Conservation (phyloP, 1,140 invertebrate genomes). For the Bacillus rossius region DNA sequence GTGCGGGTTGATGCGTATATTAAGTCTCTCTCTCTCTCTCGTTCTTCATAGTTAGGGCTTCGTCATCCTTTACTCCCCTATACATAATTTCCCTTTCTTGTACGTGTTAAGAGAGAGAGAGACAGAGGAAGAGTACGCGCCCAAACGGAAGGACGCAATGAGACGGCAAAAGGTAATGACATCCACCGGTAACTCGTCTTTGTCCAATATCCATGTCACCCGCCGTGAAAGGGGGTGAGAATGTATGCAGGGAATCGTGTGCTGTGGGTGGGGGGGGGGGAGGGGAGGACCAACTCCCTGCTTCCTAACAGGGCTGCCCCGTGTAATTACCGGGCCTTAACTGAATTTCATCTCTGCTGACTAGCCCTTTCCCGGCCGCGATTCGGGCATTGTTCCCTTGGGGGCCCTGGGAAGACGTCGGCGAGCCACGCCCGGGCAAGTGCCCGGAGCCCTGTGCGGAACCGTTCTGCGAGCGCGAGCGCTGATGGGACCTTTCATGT, state of each 20-base stretch:
- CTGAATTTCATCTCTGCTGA: too few relatives aligned
- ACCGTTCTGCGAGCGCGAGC: not conserved
- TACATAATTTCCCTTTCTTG: too few relatives aligned
- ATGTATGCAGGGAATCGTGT: not conserved
- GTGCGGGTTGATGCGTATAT: too few relatives aligned
- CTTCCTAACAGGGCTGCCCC: conserved; percentile 22
- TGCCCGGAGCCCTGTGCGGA: not conserved
- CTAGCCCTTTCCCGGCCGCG: not conserved
- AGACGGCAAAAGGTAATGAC: too few relatives aligned
- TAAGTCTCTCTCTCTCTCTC: too few relatives aligned
- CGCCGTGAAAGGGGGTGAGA: conserved; percentile 39
- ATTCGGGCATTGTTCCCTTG: not conserved
- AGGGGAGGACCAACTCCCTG: conserved; percentile 16
- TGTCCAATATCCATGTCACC: conserved; percentile 35
- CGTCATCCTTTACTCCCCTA: too few relatives aligned
- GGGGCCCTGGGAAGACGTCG: not conserved
- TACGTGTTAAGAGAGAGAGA: too few relatives aligned
- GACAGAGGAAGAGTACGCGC: too few relatives aligned
- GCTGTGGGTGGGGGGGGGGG: not conserved
- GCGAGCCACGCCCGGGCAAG: not conserved
- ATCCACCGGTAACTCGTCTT: too few relatives aligned
- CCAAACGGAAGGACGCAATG: too few relatives aligned
- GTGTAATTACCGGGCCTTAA: conserved; percentile 37
- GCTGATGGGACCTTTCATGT: not conserved
- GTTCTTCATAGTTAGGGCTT: too few relatives aligned